Evolutionary conservation across 2,113 vertebrate genomes (phyloP).

Genomic region (Sturnira hondurensis): DNA sequence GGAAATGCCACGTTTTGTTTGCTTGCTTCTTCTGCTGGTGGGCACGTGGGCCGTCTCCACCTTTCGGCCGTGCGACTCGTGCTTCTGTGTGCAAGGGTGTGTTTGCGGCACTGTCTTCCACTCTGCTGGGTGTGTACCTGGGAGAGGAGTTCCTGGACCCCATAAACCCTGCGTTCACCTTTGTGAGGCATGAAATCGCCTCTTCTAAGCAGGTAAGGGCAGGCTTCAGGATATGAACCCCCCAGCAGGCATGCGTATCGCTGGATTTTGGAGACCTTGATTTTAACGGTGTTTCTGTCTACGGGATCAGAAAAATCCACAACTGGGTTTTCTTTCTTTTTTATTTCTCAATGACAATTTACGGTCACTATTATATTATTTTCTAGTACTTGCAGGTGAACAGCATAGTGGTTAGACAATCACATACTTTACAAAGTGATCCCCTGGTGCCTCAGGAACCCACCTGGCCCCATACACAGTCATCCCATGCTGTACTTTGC

Average conservation of each 20-base stretch:
- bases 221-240: not conserved
- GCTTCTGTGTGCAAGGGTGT: no score
- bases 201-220: not conserved
- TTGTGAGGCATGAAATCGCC: not conserved
- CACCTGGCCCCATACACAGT: not conserved
- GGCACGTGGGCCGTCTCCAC: not conserved
- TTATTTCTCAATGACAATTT: not conserved
- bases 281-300: no score
- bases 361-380: not conserved
- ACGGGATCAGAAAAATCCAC: not conserved
- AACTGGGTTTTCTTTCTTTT: not conserved
- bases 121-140: not conserved
- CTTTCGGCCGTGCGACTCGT: not conserved
- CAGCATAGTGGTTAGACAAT: not conserved
- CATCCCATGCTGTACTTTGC: not conserved
- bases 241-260: not conserved
- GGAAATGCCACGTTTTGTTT: accelerated
- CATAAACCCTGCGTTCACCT: not conserved
- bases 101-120: not conserved
- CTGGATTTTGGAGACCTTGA: not conserved
- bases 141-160: not conserved
- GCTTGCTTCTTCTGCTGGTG: not conserved
- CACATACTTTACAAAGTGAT: not conserved
- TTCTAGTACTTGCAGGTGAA: not conserved
- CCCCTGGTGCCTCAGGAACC: not conserved